Base-by-base conservation (phyloP, 2,797 vertebrate species). In the Pipistrellus nathusii region DNA sequence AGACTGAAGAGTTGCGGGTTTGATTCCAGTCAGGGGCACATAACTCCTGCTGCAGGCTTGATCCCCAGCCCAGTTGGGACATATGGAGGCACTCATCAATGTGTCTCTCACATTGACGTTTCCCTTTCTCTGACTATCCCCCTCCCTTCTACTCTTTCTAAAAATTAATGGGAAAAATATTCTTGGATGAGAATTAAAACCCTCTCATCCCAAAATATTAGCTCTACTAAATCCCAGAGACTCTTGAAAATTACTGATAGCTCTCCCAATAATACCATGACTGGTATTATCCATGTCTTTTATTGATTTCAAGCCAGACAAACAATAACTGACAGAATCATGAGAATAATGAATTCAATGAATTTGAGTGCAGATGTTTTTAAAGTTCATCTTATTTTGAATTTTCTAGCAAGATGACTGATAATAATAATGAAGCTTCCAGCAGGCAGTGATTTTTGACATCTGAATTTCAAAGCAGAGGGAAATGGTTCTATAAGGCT, bases 341-440 rank as follows among this genome's bases (percentile, higher is more conserved):
- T 18, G 25, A 87, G n/a, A 82, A 5, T 30, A 82, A 88, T 86
- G 20, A 81, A 72, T 90, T 92, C 20, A 88, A 77, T 64, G 68
- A 76, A 77, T 76, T 11, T 85, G 21, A 81, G 12, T 73, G 6
- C 32, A 81, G 20, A 32, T 57, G 27, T 73, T 93, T 93, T 92
- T 78, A 66, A 94, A 73, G 35, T 89, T 75, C 41, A 57, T 15
- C 23, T 32, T 77, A 68, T 68, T 80, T 59, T 55, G 41, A 55
- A 44, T 95, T 78, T 95, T 91, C 38, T 69, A 57, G 73, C 88
- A 86, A 85, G 38, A 12, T 91, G 23, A 78, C 44, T 51, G 1
- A 59, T 68, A 53, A 6, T 18, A 72, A 59, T 89, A 73, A 81
- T 57, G 44, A 66, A 32, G 8, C 21, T 72, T 57, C 46, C 8